Evolutionary conservation across 2,797 vertebrate species (phyloP), one percentile per base, ranked within the genome.

Genomic region (Sebastes umbrosus): DNA sequence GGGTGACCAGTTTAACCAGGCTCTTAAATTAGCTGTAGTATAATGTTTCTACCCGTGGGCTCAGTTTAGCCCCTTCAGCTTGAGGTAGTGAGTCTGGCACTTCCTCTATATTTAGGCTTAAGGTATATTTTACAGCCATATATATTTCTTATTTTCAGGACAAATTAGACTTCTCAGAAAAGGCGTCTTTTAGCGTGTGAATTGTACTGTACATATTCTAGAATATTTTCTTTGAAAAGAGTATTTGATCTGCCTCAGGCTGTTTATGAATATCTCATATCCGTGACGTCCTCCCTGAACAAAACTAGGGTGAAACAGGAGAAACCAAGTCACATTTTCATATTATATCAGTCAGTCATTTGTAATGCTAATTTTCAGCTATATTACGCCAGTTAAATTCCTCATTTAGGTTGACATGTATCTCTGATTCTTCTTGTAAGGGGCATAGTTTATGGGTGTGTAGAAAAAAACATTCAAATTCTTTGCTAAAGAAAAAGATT

Each of bases 11-110:
- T 14, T 58, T 1, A 75, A 75, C 63, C 39, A 1, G 31, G 71
- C 32, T 82, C 84, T 63, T 74, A 85, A 88, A 84, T 91, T 89
- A 88, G 82, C 85, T 58, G 52, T 5, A 54, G 82, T 54, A 1
- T 88, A 66, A 50, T 29, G 29, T 88, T 87, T 87, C 84, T 31
- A 34, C 60, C 54, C n/a, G 36, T 2, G 10, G 32, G 36, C 73
- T 68, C 54, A 69, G 73, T 64, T 82, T 52, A 80, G 62, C 31
- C 13, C 34, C 31, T 18, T 65, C 13, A 31, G 4, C 74, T 24
- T 2, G 6, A 39, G 24, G 8, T 14, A 10, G 20, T 10, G 18
- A 52, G 18, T 52, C 50, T 31, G 22, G 46, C 70, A 12, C 18
- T 29, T 34, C 5, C 5, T 24, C 31, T 3, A 10, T 34, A 13